Conservation (phyloP, 2,888 invertebrate genomes). For the Acholoe squamosa region DNA sequence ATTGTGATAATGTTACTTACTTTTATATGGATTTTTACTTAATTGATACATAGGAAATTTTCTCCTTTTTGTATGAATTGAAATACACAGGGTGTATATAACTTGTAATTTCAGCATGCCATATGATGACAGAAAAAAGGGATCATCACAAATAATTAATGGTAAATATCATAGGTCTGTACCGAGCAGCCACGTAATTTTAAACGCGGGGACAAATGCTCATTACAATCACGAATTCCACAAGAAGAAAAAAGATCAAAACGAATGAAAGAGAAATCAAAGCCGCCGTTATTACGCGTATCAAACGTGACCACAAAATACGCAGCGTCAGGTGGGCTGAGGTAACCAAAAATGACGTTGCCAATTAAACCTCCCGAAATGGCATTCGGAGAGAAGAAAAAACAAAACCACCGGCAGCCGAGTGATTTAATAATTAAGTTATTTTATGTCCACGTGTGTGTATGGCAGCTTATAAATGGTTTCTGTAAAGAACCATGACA, state of each 20-base stretch:
- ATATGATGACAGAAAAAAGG: background rate
- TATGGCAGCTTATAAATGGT: background rate
- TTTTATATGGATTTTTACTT: too few species aligned
- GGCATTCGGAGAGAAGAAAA: background rate
- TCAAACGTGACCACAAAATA: constrained; percentile 28
- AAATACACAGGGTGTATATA: too few species aligned
- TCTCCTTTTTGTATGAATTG: too few species aligned
- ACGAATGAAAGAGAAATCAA: background rate
- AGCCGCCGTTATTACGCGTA: background rate
- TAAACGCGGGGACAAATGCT: background rate
- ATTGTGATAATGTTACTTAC: too few species aligned
- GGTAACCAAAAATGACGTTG: constrained; percentile 23
- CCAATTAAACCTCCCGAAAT: constrained; percentile 20
- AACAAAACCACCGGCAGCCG: background rate
- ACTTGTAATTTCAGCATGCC: too few species aligned
- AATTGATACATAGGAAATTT: too few species aligned
- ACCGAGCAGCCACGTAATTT: background rate
- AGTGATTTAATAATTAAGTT: background rate
- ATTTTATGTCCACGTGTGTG: constrained; percentile 4
- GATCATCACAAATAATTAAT: background rate
- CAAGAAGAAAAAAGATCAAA: background rate
- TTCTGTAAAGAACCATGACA: background rate
- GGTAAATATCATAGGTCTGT: background rate
- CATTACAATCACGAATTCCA: background rate
- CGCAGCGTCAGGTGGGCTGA: background rate